Base-by-base conservation (phyloP, 2,888 invertebrate species). In the Hydriomena furcata region DNA sequence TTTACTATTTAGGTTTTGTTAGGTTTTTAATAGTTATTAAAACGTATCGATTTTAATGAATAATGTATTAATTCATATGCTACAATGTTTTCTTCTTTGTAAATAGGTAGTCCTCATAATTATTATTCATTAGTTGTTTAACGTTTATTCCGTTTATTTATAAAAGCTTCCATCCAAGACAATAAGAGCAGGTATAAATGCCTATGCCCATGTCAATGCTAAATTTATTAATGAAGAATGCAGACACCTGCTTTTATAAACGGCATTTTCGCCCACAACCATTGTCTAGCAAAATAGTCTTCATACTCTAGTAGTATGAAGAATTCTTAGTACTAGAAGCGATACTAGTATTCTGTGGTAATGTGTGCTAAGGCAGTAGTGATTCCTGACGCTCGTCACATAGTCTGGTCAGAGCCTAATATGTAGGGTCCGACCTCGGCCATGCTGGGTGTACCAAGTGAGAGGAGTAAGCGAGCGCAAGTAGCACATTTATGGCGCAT, bases 341-440 rank as follows among this genome's bases (percentile, higher is more conserved):
- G 17, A 21, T 23, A 23, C 21, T 21, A 13, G 32, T 38, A 27
- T 38, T 52, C 41, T 42, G 52, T 45, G 40, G 45, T 23, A 50
- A 50, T 51, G 46, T 48, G 56, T 53, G 55, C 62, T 66, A 58
- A 46, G 42, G 60, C 61, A 61, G 66, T 68, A 55, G 65, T 66
- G 55, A 75, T 83, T 81, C 73, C 75, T 66, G 57, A 82, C 71
- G 70, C 84, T 65, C 66, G 72, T 78, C 84, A 76, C 84, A 84
- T 80, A 77, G 76, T 76, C 71, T 74, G 66, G 57, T 67, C 73
- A 65, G 65, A 60, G 63, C 86, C 86, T 83, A 86, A 86, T 85
- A 86, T 68, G 86, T 84, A 79, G 60, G 61, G 60, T 31, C 47
- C 73, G 85, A 77, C 85, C 86, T 85, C 85, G 82, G 71, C 62